Conservation (phyloP, 2,797 vertebrate genomes). For the Tenualosa thibaudeaui region DNA sequence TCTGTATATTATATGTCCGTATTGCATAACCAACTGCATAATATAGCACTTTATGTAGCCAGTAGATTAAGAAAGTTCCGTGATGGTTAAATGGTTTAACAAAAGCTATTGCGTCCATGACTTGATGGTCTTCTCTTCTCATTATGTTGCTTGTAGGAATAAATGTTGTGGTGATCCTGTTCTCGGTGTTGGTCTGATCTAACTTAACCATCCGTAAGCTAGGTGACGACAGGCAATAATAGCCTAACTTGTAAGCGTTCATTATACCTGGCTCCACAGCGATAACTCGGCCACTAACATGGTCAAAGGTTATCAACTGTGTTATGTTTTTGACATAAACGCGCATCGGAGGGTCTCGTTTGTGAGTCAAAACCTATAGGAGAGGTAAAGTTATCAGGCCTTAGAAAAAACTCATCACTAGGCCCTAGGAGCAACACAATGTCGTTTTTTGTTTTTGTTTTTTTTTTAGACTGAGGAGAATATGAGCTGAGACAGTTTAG, state of each 20-base stretch:
- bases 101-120: neutral
- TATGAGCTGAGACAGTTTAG: too few species aligned
- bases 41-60: neutral
- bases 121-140: too few species aligned
- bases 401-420: too few species aligned
- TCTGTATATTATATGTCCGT: neutral
- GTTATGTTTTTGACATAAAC: too few species aligned
- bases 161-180: neutral
- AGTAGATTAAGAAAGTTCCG: neutral
- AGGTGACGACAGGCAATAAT: too few species aligned
- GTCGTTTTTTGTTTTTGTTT: neutral
- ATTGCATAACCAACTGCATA: neutral
- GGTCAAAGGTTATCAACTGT: neutral
- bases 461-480: neutral
- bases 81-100: neutral
- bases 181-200: neutral
- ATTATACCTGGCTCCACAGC: too few species aligned
- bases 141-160: too few species aligned
- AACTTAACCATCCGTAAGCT: too few species aligned
- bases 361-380: neutral
- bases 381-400: neutral
- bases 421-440: too few species aligned
- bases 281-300: neutral
- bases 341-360: neutral
- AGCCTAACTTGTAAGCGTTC: too few species aligned